Evolutionary conservation across 2,797 vertebrate species (phyloP).

Genomic region (Discoglossus pictus): DNA sequence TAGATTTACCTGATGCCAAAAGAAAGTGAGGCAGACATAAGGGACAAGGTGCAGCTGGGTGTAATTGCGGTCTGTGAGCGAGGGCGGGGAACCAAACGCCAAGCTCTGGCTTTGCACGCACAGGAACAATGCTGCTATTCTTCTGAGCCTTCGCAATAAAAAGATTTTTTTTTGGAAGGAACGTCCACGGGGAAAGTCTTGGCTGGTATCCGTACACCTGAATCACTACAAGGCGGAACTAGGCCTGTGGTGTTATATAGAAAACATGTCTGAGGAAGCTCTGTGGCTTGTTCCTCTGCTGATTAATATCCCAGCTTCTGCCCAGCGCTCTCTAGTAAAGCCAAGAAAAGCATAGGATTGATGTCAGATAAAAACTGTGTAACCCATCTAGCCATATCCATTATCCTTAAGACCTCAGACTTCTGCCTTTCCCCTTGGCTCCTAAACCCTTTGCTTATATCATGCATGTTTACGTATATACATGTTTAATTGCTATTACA

Average conservation of each 20-base stretch:
- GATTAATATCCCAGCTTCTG: too few species aligned
- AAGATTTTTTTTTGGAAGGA: conserved; percentile 31
- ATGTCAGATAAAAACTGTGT: too few species aligned
- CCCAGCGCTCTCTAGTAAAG: too few species aligned
- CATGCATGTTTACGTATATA: too few species aligned
- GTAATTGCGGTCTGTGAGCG: conserved; percentile 80
- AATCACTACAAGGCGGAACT: conserved; percentile 36
- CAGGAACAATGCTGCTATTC: conserved; percentile 87
- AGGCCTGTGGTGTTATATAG: conserved; percentile 3
- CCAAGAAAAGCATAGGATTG: too few species aligned
- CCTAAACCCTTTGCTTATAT: too few species aligned
- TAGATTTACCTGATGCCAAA: conserved; percentile 80
- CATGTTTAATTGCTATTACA: too few species aligned
- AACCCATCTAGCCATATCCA: too few species aligned
- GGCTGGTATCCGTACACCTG: conserved; percentile 43
- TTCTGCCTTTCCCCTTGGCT: too few species aligned
- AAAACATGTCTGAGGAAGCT: too few species aligned
- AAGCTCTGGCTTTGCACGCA: conserved; percentile 85
- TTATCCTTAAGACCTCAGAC: too few species aligned
- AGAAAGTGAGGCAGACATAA: conserved; percentile 65
- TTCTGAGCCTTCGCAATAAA: conserved; percentile 60
- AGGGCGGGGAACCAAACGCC: conserved; percentile 72
- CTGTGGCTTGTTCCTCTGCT: too few species aligned
- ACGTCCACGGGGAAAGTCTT: conserved; percentile 30
- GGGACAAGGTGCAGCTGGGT: conserved; percentile 76